Evolutionary conservation across 1,140 invertebrate species (phyloP), one percentile per base, ranked within the genome.

Genomic region (Drosophila equinoxialis): DNA sequence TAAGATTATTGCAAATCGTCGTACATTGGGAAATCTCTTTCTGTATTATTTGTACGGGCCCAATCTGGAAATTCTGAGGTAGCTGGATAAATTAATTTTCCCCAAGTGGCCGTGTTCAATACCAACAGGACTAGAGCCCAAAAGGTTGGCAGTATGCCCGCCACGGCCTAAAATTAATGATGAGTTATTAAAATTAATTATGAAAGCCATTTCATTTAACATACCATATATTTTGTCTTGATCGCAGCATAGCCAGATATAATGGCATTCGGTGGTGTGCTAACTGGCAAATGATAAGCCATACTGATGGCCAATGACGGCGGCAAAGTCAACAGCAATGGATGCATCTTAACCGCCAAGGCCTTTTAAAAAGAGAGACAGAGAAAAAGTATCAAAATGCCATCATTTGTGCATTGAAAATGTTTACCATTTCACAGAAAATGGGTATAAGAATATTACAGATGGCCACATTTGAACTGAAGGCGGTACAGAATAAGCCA

Each of bases 181-280:
- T 30, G 30, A 35, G 35, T 37, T 37, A 4, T 13, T 35, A 10
- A 17, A 11, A 26, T 61, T 11, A 13, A 11, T 13, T 13, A 39
- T 6, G 13, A 61, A 61, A 42, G 8, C 6, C 10, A 26, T 35
- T 48, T 10, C 17, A 7, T 30, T 41, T 41, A 20, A 51, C 74
- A 4, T 6, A 71, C 82, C 71, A 86, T 35, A 51, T 86, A 87
- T 26, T 87, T 86, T 0, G 82, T 82, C 30, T 86, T 86, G 8
- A 86, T 55, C 1, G 41, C 94, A 0, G 94, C 95, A 30, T 95
- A 95, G 0, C 95, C 95, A 41, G 96, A 96, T 1, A 97, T 97
- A 62, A 99, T 98, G 0, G 98, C 98, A 93, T 99, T 99, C 6
- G 98, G 97, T 7, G 98, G 97, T 0, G 95, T 96, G 42, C 93